A percentile compares a stretch with the other conserved stretches of the same genome.
phyloP scores from a whole-genome alignment of 2,888 invertebrate genomes.

The Nematopogon swammerdamellus region DNA sequence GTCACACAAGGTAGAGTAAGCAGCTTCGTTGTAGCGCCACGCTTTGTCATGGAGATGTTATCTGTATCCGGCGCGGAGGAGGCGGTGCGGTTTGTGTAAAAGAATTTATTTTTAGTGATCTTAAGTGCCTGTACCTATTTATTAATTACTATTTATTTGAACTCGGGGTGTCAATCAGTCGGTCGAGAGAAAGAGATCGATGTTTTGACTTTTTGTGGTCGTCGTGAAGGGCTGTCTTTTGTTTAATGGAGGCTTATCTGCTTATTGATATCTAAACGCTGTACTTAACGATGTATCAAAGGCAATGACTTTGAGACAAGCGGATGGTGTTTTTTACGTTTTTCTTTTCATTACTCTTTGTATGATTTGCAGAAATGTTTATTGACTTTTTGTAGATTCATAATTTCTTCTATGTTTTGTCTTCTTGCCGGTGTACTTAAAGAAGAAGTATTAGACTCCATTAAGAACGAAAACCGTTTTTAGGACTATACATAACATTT shows the following conservation, averaged over 20 bases:
- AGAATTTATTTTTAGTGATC: conserved; percentile 46
- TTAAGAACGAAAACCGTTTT: too few species aligned
- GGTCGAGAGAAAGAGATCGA: not conserved
- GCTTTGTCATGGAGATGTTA: conserved; percentile 54
- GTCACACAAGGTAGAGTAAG: too few species aligned
- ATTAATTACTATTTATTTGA: conserved; percentile 40
- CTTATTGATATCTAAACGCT: not conserved
- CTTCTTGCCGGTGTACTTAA: too few species aligned
- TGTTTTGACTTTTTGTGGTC: not conserved
- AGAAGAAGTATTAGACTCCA: too few species aligned
- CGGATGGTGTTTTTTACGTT: not conserved
- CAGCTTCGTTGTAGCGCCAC: conserved; percentile 31
- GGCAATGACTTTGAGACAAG: not conserved
- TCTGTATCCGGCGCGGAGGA: conserved; percentile 56
- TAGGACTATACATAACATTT: too few species aligned
- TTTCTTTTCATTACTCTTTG: too few species aligned
- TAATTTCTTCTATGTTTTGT: too few species aligned
- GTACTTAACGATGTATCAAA: not conserved
- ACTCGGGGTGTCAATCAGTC: not conserved
- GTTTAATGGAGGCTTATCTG: not conserved
- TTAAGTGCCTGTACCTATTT: conserved; percentile 57
- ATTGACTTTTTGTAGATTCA: too few species aligned
- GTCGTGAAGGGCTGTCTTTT: not conserved
- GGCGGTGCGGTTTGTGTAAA: conserved; percentile 55
- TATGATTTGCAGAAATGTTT: too few species aligned